phyloP scores from a whole-genome alignment of 2,888 invertebrate species.

The Leuctra nigra region DNA sequence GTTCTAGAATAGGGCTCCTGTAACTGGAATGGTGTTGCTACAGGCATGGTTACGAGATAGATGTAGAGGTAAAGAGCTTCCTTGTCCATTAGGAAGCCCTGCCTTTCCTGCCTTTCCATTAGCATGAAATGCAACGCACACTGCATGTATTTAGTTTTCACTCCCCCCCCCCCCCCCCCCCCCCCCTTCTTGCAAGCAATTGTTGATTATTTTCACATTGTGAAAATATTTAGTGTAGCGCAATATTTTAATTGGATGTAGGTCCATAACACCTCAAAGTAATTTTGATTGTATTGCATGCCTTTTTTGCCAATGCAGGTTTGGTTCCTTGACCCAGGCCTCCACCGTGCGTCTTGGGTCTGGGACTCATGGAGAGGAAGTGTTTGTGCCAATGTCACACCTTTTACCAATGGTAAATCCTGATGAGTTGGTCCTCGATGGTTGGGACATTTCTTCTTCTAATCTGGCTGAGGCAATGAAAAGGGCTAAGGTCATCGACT shows the following conservation, averaged over 20 bases:
- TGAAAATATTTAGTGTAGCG: no score
- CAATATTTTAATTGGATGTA: no score
- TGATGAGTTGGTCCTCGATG: slow-evolving; percentile 80
- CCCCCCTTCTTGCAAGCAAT: no score
- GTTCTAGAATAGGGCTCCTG: no score
- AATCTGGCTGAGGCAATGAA: slow-evolving; percentile 84
- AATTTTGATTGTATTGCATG: slow-evolving; percentile 14
- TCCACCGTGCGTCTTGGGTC: slow-evolving; percentile 80
- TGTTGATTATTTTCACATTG: no score
- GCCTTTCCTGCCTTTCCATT: no score
- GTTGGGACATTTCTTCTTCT: slow-evolving; percentile 80
- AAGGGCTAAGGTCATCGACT: slow-evolving; percentile 80
- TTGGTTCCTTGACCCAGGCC: slow-evolving; percentile 87
- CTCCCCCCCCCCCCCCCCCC: neutral
- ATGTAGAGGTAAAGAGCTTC: no score
- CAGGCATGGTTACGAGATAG: no score
- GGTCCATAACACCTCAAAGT: no score
- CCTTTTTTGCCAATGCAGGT: slow-evolving; percentile 50
- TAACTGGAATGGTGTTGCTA: no score
- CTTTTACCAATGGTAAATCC: slow-evolving; percentile 86
- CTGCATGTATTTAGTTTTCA: neutral
- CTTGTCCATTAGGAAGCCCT: no score
- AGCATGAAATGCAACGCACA: neutral
- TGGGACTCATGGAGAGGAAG: slow-evolving; percentile 59
- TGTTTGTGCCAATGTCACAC: slow-evolving; percentile 72